Conservation (phyloP, 2,113 vertebrate species). For the Circaetus cinerascens region DNA sequence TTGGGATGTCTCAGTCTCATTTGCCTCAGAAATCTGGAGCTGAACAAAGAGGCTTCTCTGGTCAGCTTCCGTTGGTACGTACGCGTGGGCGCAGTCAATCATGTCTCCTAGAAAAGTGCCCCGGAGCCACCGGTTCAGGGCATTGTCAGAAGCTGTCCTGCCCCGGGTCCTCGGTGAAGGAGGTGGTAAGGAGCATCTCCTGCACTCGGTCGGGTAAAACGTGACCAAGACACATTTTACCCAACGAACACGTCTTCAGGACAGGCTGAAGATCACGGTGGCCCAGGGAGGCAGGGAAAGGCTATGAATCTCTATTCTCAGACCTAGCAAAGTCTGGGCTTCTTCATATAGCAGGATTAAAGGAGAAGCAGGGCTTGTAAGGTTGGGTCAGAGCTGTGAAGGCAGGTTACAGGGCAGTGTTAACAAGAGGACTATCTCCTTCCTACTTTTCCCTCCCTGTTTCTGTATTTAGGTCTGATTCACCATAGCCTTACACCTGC, state of each 20-base stretch:
- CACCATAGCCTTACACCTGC: neutral
- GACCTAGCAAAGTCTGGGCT: neutral
- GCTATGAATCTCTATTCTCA: neutral
- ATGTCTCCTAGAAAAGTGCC: neutral
- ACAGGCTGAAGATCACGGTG: neutral
- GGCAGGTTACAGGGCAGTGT: neutral
- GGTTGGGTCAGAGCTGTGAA: neutral
- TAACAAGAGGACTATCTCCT: neutral
- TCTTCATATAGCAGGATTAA: neutral
- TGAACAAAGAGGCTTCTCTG: neutral
- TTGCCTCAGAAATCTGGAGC: neutral
- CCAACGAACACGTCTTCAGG: neutral
- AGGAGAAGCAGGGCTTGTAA: neutral
- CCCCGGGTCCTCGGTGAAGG: rapidly evolving
- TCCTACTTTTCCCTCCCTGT: neutral
- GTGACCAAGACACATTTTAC: neutral
- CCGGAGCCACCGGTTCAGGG: neutral
- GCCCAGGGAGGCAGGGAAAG: neutral
- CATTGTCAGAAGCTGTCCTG: neutral
- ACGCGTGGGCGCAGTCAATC: rapidly evolving
- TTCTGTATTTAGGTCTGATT: neutral
- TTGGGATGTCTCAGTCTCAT: neutral
- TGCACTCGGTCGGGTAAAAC: rapidly evolving
- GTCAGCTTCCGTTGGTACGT: neutral
- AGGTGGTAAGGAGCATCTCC: neutral